Evolutionary conservation across 2,113 vertebrate genomes (phyloP).

Genomic region (Centropus unirufus): DNA sequence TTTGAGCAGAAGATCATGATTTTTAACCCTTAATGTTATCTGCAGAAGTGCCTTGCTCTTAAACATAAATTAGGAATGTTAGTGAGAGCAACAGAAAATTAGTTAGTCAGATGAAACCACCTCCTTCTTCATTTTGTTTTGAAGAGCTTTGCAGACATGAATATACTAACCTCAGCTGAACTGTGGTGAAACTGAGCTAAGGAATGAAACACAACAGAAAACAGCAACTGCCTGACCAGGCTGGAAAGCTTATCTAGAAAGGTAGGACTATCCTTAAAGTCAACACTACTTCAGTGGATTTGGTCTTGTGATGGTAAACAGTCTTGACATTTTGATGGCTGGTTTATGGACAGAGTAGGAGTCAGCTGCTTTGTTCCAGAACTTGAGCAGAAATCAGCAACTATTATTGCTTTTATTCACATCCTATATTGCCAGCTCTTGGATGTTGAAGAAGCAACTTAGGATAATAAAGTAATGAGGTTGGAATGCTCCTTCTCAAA

Average conservation of each 20-base stretch:
- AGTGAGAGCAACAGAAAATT: background rate
- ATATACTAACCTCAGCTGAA: background rate
- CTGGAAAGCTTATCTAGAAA: background rate
- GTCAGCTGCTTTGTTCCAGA: background rate
- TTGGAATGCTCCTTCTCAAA: background rate
- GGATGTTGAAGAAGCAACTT: background rate
- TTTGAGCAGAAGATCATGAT: background rate
- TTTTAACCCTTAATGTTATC: background rate
- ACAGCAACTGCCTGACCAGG: background rate
- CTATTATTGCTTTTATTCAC: rapidly evolving
- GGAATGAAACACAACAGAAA: background rate
- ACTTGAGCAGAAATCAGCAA: background rate
- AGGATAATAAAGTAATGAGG: background rate
- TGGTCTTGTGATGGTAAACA: background rate
- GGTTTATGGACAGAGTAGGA: background rate
- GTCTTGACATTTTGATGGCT: rapidly evolving
- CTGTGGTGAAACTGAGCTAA: rapidly evolving
- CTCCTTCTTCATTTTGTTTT: background rate
- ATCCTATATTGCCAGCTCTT: rapidly evolving
- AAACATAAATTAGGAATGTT: background rate
- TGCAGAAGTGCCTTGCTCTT: background rate
- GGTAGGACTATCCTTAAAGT: background rate
- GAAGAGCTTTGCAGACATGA: background rate
- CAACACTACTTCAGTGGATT: background rate
- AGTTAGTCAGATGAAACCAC: background rate